Conservation (phyloP, 2,113 vertebrate genomes). For the Melanerpes formicivorus region DNA sequence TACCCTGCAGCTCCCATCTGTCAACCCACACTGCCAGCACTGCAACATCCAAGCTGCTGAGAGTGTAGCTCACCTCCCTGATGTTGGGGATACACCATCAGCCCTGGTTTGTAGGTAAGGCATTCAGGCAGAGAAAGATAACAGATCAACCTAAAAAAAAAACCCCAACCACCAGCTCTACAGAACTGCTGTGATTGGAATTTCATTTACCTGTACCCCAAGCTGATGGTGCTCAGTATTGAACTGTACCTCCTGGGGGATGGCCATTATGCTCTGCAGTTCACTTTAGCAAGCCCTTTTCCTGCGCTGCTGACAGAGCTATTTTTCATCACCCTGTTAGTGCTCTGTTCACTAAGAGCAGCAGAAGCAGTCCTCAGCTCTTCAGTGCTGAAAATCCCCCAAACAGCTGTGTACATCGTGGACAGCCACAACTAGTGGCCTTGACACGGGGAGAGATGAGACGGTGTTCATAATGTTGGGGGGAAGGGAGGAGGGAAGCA, state of each 20-base stretch:
- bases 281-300: neutral
- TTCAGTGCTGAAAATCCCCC: neutral
- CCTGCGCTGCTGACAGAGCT: neutral
- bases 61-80: neutral
- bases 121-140: neutral
- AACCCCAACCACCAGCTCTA: neutral
- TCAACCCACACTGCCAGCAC: neutral
- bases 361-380: neutral
- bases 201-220: neutral
- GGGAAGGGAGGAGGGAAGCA: no score
- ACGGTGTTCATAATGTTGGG: neutral
- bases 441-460: neutral
- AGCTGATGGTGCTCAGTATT: neutral
- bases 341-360: neutral
- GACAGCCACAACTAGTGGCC: neutral
- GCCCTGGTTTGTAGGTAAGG: neutral
- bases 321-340: neutral
- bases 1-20: neutral
- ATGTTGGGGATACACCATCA: neutral
- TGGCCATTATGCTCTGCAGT: fast-evolving
- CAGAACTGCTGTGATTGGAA: neutral
- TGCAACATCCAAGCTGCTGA: neutral
- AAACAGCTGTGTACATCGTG: neutral
- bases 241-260: neutral
- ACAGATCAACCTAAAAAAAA: neutral